Conservation (phyloP, 2,113 vertebrate genomes). For the Cyprinodon brontotheroides region DNA sequence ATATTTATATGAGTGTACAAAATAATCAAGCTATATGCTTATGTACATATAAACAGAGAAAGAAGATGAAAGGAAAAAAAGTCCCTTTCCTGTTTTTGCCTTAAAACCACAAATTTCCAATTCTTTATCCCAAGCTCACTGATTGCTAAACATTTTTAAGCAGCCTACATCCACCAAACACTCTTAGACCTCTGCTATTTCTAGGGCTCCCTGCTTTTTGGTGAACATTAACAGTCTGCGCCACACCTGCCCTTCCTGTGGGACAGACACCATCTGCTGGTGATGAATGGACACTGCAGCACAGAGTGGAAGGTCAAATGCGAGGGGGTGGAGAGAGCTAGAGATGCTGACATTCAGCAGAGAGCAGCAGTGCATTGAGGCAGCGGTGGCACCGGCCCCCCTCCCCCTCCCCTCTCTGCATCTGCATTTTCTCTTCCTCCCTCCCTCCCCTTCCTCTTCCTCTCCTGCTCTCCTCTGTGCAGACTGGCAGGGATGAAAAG, state of each 20-base stretch:
- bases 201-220: background rate
- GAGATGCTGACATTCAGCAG: conserved; percentile 76
- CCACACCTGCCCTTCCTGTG: conserved; percentile 22
- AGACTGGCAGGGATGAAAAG: conserved; percentile 75
- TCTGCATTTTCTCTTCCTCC: conserved; percentile 27
- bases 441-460: conserved; percentile 19
- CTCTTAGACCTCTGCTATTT: conserved; percentile 10
- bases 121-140: background rate
- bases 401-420: conserved; percentile 25
- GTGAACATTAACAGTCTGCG: background rate
- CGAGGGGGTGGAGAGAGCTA: conserved; percentile 20
- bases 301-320: conserved; percentile 68
- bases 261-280: conserved; percentile 68
- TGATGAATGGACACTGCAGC: conserved; percentile 35
- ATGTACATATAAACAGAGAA: too few relatives aligned
- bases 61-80: too few relatives aligned
- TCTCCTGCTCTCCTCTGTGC: conserved; percentile 61
- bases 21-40: too few relatives aligned
- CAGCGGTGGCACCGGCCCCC: conserved; percentile 60
- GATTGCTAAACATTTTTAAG: background rate
- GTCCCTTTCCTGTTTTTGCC: background rate
- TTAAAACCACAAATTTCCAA: background rate
- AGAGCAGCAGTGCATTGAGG: conserved; percentile 74
- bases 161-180: background rate
- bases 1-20: too few relatives aligned